A percentile compares a stretch with the other conserved stretches of the same genome.
Conservation (phyloP, 2,888 invertebrate species). For the Steromphala cineraria region DNA sequence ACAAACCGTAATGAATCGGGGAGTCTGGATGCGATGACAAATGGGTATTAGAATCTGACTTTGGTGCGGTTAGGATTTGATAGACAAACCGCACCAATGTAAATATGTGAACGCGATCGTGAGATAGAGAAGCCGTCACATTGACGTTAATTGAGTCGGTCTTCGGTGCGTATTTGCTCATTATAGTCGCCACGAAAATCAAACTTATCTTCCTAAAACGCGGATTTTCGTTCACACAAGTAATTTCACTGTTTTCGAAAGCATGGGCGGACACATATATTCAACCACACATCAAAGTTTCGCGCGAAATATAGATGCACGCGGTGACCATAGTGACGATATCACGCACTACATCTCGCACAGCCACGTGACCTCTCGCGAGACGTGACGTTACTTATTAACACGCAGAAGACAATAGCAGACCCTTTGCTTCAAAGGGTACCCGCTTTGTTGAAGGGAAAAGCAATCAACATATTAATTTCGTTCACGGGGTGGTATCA, state of each 20-base stretch:
- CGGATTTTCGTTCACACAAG: conserved; percentile 17
- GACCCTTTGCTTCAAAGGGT: neutral
- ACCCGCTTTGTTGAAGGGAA: neutral
- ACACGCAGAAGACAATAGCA: neutral
- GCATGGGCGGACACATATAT: conserved; percentile 3
- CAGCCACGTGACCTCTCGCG: neutral
- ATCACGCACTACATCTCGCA: neutral
- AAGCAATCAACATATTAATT: conserved; percentile 1
- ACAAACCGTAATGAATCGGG: too few species aligned
- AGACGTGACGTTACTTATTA: conserved; percentile 18
- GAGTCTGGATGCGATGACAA: too few species aligned
- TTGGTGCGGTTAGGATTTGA: neutral
- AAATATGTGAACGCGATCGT: neutral
- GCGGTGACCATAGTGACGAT: conserved; percentile 18
- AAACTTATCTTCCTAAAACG: neutral
- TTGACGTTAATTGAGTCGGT: neutral
- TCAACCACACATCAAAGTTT: conserved; percentile 19
- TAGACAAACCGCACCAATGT: neutral
- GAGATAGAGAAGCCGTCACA: neutral
- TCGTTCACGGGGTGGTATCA: conserved; percentile 1
- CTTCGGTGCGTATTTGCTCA: neutral
- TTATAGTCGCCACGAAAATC: conserved; percentile 7
- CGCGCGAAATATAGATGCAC: conserved; percentile 9
- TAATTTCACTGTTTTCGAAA: conserved; percentile 16
- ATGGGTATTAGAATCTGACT: too few species aligned